These are phyloP conservation scores for Taenioides sp. DNA, from an alignment of 2,797 vertebrate genomes.

Conservation along the genomic window DNA sequence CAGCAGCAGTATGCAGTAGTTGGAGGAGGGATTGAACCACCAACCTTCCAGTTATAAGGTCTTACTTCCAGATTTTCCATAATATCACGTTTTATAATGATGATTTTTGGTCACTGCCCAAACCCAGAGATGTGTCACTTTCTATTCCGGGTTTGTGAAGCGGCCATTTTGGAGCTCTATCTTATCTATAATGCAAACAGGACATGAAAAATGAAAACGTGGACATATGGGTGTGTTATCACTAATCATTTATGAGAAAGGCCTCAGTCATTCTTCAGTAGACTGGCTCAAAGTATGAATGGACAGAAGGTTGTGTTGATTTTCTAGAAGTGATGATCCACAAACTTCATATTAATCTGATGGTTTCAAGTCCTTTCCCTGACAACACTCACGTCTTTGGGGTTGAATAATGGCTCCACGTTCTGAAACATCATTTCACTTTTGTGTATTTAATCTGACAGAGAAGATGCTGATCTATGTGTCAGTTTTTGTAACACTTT, in stretches of 20 bases:
- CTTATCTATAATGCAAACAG: background rate
- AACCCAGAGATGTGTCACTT: background rate
- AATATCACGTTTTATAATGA: background rate
- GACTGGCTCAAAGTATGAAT: slow-evolving; percentile 19
- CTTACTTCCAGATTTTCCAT: background rate
- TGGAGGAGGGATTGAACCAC: too few species aligned
- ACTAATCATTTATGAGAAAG: slow-evolving; percentile 4
- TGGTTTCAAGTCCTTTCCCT: too few species aligned
- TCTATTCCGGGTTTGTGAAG: background rate
- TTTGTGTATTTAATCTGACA: too few species aligned
- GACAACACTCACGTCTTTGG: too few species aligned
- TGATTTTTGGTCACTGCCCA: background rate
- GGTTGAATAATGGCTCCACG: too few species aligned
- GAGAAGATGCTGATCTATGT: too few species aligned
- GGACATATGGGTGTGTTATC: background rate
- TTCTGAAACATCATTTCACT: too few species aligned
- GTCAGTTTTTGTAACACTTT: too few species aligned
- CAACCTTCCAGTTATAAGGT: too few species aligned
- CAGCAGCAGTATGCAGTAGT: too few species aligned
- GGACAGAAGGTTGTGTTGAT: background rate
- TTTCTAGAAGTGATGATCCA: too few species aligned
- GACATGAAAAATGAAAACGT: slow-evolving; percentile 6
- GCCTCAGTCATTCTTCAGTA: background rate
- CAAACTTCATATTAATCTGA: too few species aligned
- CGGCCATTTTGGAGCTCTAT: background rate